Base-by-base conservation (phyloP, 1,140 invertebrate species). In the Ceratosolen solmsi region DNA sequence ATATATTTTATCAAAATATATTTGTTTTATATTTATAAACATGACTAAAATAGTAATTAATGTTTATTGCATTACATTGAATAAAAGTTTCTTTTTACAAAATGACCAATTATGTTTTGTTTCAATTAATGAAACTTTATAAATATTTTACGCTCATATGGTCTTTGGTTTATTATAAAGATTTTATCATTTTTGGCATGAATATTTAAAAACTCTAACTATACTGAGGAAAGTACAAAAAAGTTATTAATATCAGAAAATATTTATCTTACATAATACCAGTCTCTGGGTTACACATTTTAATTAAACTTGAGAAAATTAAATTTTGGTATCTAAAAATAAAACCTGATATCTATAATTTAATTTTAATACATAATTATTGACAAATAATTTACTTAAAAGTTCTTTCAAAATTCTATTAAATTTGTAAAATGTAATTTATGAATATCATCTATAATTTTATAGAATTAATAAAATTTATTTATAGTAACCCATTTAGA, bases 111-210 rank as follows among this genome's bases (percentile, higher is more conserved):
- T 68, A 68, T 33, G 38, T 68, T 68, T 68, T 25, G 11, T n/a
- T 68, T n/a, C 20, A 68, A 38, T 38, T 38, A 68, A n/a, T 36
- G 1, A 36, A 36, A 65, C 9, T 65, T 60, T 60, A 65, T 22
- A 65, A 30, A 9, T 65, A 36, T 65, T 36, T 65, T 65, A 65
- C 30, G 30, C 13, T 65, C 30, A 36, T 65, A 22, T 38, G 63
- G 22, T 68, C 33, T 68, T 68, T 68, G 63, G 63, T 68, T 38
- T n/a, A 68, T 68, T 13, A 68, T 68, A 68, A 68, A 38, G 33
- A 22, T 22, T 63, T 68, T 38, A 36, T n/a, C 1, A 38, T 38
- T 22, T 68, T 68, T 33, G 17, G 20, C 33, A 33, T 7, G 27
- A 68, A 38, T 38, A n/a, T n/a, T 68, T 22, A 33, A n/a, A 68